Evolutionary conservation across 2,797 vertebrate genomes (phyloP).

Genomic region (Myotis myotis): DNA sequence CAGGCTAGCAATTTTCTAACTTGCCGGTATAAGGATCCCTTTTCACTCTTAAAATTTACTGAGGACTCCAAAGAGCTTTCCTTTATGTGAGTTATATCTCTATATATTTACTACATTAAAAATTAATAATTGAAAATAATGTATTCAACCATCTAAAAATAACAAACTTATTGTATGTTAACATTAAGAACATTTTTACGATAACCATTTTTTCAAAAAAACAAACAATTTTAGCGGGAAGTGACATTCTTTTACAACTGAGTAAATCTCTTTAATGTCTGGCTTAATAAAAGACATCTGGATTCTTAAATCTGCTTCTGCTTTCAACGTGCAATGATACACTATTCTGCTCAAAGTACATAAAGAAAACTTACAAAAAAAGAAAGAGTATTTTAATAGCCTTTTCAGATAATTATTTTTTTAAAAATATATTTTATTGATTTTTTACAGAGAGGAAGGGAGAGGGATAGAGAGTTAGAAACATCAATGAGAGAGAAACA

Average conservation of each 20-base stretch:
- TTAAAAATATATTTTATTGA: too few species aligned
- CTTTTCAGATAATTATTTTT: slow-evolving; percentile 2
- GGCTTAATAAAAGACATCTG: slow-evolving; percentile 8
- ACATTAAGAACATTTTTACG: slow-evolving; percentile 40
- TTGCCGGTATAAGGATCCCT: background rate
- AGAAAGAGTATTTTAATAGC: background rate
- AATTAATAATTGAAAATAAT: background rate
- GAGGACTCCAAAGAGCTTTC: background rate
- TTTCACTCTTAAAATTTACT: background rate
- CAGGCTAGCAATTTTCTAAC: slow-evolving; percentile 9
- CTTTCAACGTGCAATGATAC: background rate
- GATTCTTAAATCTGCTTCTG: slow-evolving; percentile 21
- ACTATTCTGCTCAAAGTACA: background rate
- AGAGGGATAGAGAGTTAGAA: too few species aligned
- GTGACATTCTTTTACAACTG: slow-evolving; percentile 33
- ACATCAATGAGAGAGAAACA: too few species aligned
- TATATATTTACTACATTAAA: slow-evolving; percentile 33
- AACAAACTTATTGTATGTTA: background rate
- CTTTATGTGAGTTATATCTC: slow-evolving; percentile 15
- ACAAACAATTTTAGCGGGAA: background rate
- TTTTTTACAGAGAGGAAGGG: too few species aligned
- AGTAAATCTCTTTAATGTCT: slow-evolving; percentile 41
- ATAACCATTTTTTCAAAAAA: slow-evolving; percentile 44
- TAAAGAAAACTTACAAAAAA: slow-evolving; percentile 40
- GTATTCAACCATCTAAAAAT: slow-evolving; percentile 18